These are phyloP conservation scores for Trypoxylus dichotomus DNA, from an alignment of 1,140 invertebrate species.

Conservation along the genomic window DNA sequence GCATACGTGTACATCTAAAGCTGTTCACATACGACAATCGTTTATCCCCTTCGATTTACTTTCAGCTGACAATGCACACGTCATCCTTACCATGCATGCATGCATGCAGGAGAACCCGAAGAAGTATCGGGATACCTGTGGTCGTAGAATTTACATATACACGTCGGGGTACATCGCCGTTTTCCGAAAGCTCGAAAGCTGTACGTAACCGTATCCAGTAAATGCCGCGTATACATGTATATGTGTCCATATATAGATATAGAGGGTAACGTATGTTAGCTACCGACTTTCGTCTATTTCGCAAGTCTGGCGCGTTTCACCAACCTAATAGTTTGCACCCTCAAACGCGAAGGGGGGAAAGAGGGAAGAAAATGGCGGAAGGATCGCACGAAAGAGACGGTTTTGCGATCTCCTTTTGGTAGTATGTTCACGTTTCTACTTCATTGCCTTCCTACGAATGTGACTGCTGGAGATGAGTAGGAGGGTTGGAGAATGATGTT, in stretches of 20 bases:
- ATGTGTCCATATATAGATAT: neutral
- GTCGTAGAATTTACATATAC: neutral
- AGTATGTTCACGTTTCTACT: constrained; percentile 1
- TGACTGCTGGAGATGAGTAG: neutral
- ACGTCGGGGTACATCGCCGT: no score
- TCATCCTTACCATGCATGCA: no score
- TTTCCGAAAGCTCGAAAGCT: neutral
- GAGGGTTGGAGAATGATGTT: neutral
- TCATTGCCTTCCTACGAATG: neutral
- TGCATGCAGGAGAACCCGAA: no score
- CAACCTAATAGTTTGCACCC: neutral
- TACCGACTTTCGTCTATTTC: neutral
- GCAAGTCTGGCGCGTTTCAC: neutral
- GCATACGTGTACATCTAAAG: no score
- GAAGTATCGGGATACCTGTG: no score
- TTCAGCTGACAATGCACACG: no score
- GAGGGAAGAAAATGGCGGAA: neutral
- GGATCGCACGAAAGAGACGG: neutral
- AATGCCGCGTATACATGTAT: neutral
- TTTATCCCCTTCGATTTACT: no score
- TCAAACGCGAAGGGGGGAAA: neutral
- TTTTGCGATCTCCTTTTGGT: neutral
- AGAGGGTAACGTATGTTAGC: neutral
- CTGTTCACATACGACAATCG: no score
- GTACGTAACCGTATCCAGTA: neutral